Evolutionary conservation across 2,888 invertebrate species (phyloP).

Genomic region (Aphidius colemani): DNA sequence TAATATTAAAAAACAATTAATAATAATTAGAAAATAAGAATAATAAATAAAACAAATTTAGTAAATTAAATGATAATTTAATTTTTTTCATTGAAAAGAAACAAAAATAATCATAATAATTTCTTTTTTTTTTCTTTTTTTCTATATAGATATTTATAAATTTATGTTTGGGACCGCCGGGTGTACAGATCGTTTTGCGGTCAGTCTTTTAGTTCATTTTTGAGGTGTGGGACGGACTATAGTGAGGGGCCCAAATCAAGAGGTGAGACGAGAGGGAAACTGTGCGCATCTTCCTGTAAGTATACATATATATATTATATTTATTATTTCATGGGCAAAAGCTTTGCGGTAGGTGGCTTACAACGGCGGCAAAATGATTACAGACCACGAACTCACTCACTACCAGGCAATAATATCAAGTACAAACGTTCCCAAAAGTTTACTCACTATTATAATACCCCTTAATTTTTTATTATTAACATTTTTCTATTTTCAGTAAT

Average conservation of each 20-base stretch:
- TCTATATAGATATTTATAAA: conserved; percentile 12
- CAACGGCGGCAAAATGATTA: conserved; percentile 56
- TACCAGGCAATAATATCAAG: conserved; percentile 51
- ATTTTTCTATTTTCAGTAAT: too few species aligned
- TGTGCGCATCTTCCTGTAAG: conserved; percentile 13
- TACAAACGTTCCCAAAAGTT: conserved; percentile 51
- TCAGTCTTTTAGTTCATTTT: conserved; percentile 1
- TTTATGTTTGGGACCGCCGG: conserved; percentile 11
- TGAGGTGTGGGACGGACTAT: conserved; percentile 33
- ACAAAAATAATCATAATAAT: background rate
- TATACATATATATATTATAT: too few species aligned
- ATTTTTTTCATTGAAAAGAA: background rate
- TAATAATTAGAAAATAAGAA: too few species aligned
- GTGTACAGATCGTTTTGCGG: conserved; percentile 21
- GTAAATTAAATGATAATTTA: background rate
- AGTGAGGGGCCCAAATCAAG: conserved; percentile 25
- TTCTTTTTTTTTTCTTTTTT: too few species aligned
- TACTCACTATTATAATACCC: conserved; percentile 2
- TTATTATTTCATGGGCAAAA: conserved; percentile 14
- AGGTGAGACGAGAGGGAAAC: conserved; percentile 27
- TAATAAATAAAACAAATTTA: too few species aligned
- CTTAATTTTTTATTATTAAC: background rate
- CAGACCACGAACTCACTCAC: conserved; percentile 51
- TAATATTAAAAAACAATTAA: background rate
- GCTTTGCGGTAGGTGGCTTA: conserved; percentile 53